These are phyloP conservation scores for Dolichomitus sp. DNA, from an alignment of 2,888 invertebrate species.

Conservation along the genomic window DNA sequence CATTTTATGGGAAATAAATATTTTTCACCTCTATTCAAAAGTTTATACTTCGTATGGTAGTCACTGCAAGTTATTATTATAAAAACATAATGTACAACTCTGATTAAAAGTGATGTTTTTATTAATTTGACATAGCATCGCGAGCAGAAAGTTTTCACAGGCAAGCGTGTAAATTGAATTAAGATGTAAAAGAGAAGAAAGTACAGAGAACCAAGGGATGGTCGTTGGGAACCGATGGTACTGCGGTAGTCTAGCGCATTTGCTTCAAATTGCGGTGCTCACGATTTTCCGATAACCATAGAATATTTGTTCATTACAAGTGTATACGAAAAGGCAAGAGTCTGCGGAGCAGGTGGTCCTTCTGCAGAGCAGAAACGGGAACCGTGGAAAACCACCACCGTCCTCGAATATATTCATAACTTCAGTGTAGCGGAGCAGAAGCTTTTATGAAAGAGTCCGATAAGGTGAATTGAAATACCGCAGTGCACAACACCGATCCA, in stretches of 20 bases:
- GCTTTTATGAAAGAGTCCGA: conserved; percentile 59
- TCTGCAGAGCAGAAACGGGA: neutral
- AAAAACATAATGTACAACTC: too few species aligned
- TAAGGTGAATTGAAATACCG: conserved; percentile 62
- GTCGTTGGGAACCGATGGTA: neutral
- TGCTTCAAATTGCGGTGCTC: conserved; percentile 8
- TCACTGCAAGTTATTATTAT: too few species aligned
- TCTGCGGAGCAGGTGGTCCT: conserved; percentile 30
- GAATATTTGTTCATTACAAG: conserved; percentile 45
- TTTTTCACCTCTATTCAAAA: too few species aligned
- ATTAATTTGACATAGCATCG: too few species aligned
- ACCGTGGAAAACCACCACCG: conserved; percentile 3
- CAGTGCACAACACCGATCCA: conserved; percentile 28
- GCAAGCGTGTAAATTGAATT: conserved; percentile 11
- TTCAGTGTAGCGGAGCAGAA: conserved; percentile 64
- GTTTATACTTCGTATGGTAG: too few species aligned
- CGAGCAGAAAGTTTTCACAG: too few species aligned
- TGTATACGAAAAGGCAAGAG: conserved; percentile 14
- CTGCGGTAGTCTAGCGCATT: conserved; percentile 3
- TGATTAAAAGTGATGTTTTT: too few species aligned
- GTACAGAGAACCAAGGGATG: neutral
- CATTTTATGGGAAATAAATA: too few species aligned
- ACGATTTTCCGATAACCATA: conserved; percentile 41
- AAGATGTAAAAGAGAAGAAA: neutral
- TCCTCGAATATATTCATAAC: conserved; percentile 41